Base-by-base conservation (phyloP, 2,113 vertebrate species). In the Monarcha castaneiventris region DNA sequence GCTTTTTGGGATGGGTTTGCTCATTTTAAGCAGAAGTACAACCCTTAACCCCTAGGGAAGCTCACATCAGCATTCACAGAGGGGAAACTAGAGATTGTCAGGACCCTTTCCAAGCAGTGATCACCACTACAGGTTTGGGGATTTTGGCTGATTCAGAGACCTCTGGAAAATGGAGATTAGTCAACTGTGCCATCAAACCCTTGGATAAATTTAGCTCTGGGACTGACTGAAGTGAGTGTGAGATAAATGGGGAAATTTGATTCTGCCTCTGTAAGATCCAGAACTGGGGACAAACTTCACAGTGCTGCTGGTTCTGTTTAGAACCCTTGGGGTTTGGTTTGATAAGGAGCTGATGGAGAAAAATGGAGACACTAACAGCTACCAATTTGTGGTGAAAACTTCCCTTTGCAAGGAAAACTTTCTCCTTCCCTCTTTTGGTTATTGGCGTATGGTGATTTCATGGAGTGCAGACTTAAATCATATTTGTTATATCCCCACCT, bases 391-490 rank as follows among this genome's bases (percentile, higher is more conserved):
- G 54, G 9, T 25, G 52, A 10, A 54, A 78, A 26, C 18, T 61
- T 61, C 4, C 16, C 13, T 43, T 32, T 9, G 19, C 3, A 55
- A 56, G 30, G 35, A 59, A 44, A 48, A 13, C 9, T 17, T 52
- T 41, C 13, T 16, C 27, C 54, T 73, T 27, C 16, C 10, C 86
- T 55, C 16, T 9, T 49, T 63, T 67, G 41, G 1, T 11, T 41
- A 5, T 35, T 20, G n/a, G n/a, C n/a, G 11, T 23, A 1, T 11
- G 54, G n/a, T 54, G 14, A 44, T 21, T 71, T 62, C 11, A 8
- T 8, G 27, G 56, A 51, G 41, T 23, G 21, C 2, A 2, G 37
- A 11, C 5, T 52, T 39, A 0, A 2, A 3, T 23, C 5, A 6
- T 2, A 3, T 48, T 41, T 2, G 6, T 8, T 61, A 2, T 2